Evolutionary conservation across 2,113 vertebrate genomes (phyloP), one percentile per base, ranked within the genome.

Genomic region (Chaetodon auriga): DNA sequence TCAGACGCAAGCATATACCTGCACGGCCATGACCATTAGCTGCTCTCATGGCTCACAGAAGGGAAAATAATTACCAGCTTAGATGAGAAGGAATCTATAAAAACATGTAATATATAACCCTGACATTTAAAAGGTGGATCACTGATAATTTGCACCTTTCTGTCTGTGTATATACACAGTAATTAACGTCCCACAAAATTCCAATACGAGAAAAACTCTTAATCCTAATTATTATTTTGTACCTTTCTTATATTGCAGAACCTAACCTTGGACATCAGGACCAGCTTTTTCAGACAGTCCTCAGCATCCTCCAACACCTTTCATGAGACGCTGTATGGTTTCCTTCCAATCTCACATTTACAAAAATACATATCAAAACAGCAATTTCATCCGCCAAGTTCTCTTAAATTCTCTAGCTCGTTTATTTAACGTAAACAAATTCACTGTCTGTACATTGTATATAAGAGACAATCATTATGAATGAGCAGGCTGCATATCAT

Each of bases 241-340:
- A 16, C 15, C 5, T 51, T 19, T 61, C 64, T 72, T 43, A 60
- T 38, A 63, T 81, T 71, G 7, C 83, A 94, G 93, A 87, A 66
- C 23, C 36, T 12, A 15, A 69, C 49, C 58, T 16, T 69, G 69
- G 84, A 81, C 5, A 19, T 16, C 36, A 10, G 43, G 25, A 82
- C 16, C 64, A 62, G 38, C 43, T 75, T 51, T 53, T 13, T 64
- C 38, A 8, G 3, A 9, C 18, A 35, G 7, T 61, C 61, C 12
- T 16, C 62, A 64, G 14, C 60, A 19, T 60, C 36, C 13, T 41
- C 48, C 16, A 19, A 43, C 55, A 11, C 2, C 7, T 23, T 48
- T 43, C 16, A 41, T 11, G 30, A 36, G 4, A 63, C 30, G n/a
- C 18, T 5, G 6, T 36, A 0, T 30, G 11, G 5, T 19, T 88